A percentile compares a stretch with the other conserved stretches of the same genome.
Conservation (phyloP, 2,113 vertebrate genomes). For the Antechinus flavipes region DNA sequence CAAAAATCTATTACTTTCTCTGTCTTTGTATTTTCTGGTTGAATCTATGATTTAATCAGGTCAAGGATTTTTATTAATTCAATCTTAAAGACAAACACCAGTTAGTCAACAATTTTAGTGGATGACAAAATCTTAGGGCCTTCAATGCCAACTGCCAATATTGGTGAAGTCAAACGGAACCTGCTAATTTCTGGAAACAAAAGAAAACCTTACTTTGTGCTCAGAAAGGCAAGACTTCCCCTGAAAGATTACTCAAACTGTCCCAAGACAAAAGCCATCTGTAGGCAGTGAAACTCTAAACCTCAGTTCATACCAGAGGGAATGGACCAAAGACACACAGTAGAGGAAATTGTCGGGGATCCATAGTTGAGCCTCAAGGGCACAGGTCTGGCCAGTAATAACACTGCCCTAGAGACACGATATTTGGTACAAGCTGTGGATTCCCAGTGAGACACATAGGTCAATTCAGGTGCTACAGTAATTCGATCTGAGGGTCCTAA, state of each 20-base stretch:
- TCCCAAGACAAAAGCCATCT: slow-evolving; percentile 38
- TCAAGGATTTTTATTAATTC: slow-evolving; percentile 52
- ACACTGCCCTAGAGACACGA: not conserved
- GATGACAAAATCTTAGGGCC: slow-evolving; percentile 1
- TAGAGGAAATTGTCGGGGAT: not conserved
- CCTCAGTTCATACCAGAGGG: slow-evolving; percentile 15
- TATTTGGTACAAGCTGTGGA: not conserved
- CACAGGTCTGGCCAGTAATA: not conserved
- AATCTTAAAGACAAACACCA: slow-evolving; percentile 31
- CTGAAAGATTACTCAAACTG: slow-evolving; percentile 27
- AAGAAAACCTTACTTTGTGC: slow-evolving; percentile 1
- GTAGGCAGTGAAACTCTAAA: slow-evolving; percentile 24
- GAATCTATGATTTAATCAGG: slow-evolving; percentile 43
- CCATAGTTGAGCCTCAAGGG: not conserved
- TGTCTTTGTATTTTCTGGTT: slow-evolving; percentile 52
- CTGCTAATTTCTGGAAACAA: not conserved
- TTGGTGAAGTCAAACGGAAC: not conserved
- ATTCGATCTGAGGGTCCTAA: not conserved
- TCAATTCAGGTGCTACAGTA: slow-evolving; percentile 13
- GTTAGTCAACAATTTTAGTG: not conserved
- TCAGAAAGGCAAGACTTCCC: not conserved
- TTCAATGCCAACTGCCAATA: not conserved
- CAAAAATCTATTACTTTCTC: slow-evolving; percentile 26
- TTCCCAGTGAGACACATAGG: not conserved
- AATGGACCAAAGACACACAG: not conserved